Evolutionary conservation across 2,888 invertebrate species (phyloP).

Genomic region (Malacosoma neustria): DNA sequence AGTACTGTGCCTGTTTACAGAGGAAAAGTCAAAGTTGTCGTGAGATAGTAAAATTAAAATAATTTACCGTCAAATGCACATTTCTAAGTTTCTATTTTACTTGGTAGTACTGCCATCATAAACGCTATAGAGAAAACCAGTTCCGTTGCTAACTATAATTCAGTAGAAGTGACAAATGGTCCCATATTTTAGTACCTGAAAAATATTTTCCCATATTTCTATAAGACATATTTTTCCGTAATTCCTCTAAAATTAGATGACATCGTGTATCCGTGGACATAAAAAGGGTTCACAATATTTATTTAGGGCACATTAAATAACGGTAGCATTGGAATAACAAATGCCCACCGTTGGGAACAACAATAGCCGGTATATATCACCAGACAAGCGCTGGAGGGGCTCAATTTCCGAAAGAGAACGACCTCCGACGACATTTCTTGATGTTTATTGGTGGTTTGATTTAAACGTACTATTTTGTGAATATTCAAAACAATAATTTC

Average conservation of each 20-base stretch:
- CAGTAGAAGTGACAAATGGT: too few relatives aligned
- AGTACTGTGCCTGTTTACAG: too few relatives aligned
- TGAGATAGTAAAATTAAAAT: too few relatives aligned
- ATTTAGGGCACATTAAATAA: conserved; percentile 47
- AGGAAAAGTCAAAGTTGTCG: too few relatives aligned
- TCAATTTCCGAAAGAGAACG: conserved; percentile 32
- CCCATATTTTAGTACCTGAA: too few relatives aligned
- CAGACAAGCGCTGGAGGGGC: conserved; percentile 24
- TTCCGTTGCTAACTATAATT: too few relatives aligned
- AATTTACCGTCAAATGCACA: too few relatives aligned
- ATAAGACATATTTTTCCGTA: conserved; percentile 23
- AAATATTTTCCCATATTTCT: conserved; percentile 9
- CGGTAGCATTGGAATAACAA: conserved; percentile 46
- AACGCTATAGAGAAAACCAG: too few relatives aligned
- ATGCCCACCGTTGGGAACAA: conserved; percentile 37
- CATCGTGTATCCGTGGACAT: conserved; percentile 25
- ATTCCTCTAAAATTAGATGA: conserved; percentile 32
- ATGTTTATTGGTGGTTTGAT: conserved; percentile 1
- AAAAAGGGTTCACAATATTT: conserved; percentile 41
- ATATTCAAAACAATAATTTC: too few relatives aligned
- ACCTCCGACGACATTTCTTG: conserved; percentile 4
- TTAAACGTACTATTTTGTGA: neutral
- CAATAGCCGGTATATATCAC: conserved; percentile 43
- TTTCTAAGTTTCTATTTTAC: too few relatives aligned
- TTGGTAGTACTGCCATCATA: too few relatives aligned